Evolutionary conservation across 2,797 vertebrate genomes (phyloP), one percentile per base, ranked within the genome.

Genomic region (Vultur gryphus): DNA sequence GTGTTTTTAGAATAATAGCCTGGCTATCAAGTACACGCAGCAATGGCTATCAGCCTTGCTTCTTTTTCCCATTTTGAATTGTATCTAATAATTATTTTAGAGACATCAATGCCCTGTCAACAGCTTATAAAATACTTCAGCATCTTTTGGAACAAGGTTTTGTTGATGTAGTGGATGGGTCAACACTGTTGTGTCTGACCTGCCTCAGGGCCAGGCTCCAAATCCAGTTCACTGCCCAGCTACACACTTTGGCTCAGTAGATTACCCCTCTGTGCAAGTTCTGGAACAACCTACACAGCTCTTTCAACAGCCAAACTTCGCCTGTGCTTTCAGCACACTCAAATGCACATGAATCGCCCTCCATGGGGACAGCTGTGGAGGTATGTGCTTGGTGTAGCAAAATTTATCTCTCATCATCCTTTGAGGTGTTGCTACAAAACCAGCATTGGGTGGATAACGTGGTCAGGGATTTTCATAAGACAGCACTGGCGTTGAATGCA

Each of bases 401-500:
- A 66, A 62, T 51, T 84, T 37, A 1, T 61, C 29, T 29, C 35
- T 6, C 48, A 11, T 12, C 70, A 44, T 7, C 31, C 29, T 65
- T 76, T 66, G 65, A 72, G 66, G 6, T 18, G n/a, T 4, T 76
- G 43, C 48, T 81, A 37, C 28, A 72, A 90, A 93, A 37, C 16
- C 18, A 73, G 9, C 23, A 19, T 1, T 51, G 25, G 2, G 24
- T 76, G 21, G 29, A 20, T 39, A 48, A 16, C 0, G 0, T 1
- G 2, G 35, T 31, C 62, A 79, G 66, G 23, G 65, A 72, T 46
- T 91, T 76, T 37, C 17, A 3, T 6, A 55, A 78, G 17, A 75
- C 25, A 64, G 4, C 49, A 28, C 13, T 29, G 16, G 7, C 1
- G 0, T 0, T 29, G 25, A 44, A 71, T 41, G 11, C 0, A 3